phyloP scores from a whole-genome alignment of 2,797 vertebrate species.

The Phataginus tetradactyla region DNA sequence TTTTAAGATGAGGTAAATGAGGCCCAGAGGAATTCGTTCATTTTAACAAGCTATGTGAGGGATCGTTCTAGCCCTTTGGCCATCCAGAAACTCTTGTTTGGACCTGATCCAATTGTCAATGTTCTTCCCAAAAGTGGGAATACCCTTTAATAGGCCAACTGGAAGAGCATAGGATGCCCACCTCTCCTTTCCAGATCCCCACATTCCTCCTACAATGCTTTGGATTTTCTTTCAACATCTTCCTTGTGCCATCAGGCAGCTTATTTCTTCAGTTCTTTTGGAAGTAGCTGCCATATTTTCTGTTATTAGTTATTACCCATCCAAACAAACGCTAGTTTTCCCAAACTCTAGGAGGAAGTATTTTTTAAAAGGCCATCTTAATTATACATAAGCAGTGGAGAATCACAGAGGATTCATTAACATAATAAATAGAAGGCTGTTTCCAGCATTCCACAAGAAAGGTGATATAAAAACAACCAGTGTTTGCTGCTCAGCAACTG shows the following conservation, averaged over 20 bases:
- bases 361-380: conserved; percentile 75
- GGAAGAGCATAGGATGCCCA: not conserved
- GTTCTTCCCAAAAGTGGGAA: not conserved
- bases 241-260: not conserved
- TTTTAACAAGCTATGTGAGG: not conserved
- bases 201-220: not conserved
- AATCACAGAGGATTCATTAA: conserved; percentile 75
- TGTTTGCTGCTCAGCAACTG: not conserved
- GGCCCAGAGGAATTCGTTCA: not conserved
- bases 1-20: not conserved
- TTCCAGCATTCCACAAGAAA: conserved; percentile 27
- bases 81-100: not conserved
- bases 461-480: conserved; percentile 13
- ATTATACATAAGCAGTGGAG: conserved; percentile 72
- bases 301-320: conserved; percentile 38
- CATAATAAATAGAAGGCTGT: conserved; percentile 79
- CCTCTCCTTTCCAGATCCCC: not conserved
- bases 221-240: not conserved
- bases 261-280: conserved; percentile 49
- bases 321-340: conserved; percentile 66
- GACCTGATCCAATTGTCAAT: not conserved
- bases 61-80: not conserved
- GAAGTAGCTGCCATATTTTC: conserved; percentile 53
- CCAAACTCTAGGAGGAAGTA: conserved; percentile 48
- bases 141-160: not conserved